Base-by-base conservation (phyloP, 2,888 invertebrate genomes). In the Agonopterix arenella region DNA sequence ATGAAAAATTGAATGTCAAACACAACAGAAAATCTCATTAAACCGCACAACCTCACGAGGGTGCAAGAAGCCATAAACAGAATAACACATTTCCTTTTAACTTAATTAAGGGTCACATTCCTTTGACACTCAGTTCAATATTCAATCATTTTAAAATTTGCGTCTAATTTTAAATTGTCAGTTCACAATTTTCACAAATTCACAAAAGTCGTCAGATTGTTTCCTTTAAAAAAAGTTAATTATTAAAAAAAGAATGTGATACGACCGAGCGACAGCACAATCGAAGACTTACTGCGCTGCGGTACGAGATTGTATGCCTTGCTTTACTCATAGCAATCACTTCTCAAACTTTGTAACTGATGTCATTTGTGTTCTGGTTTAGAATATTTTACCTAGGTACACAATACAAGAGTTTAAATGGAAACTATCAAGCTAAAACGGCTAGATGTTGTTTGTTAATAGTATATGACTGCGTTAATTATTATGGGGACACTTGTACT, bases 41-140 rank as follows among this genome's bases (percentile, higher is more conserved):
- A 54, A 62, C 53, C 58, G 55, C 56, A 61, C 59, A 68, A 67
- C 67, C 63, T 67, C 64, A 58, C 56, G 60, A 61, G 73, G 68
- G 69, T 67, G 66, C 63, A 57, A 58, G 82, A 82, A 82, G 77
- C 82, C 82, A 71, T 64, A 71, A 57, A 58, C 28, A 28, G 28
- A 28, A 28, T 28, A 64, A 50, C 55, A 57, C 64, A 64, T 64
- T 63, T 62, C 63, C 59, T 59, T 50, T 11, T 69, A 77, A 80
- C 77, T 62, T 51, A 70, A 73, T 79, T 76, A 78, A 52, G 51
- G 57, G 54, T 49, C 62, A 66, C 56, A 60, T 61, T 63, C 56
- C 60, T 11, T 5, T 11, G 13, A n/a, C 4, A n/a, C 43, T 13
- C 11, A 13, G 40, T 43, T 43, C 11, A 11, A 0, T 11, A 43